Base-by-base conservation (phyloP, 35 echinoderm and acorn worm species). In the Heliocidaris tuberculata region DNA sequence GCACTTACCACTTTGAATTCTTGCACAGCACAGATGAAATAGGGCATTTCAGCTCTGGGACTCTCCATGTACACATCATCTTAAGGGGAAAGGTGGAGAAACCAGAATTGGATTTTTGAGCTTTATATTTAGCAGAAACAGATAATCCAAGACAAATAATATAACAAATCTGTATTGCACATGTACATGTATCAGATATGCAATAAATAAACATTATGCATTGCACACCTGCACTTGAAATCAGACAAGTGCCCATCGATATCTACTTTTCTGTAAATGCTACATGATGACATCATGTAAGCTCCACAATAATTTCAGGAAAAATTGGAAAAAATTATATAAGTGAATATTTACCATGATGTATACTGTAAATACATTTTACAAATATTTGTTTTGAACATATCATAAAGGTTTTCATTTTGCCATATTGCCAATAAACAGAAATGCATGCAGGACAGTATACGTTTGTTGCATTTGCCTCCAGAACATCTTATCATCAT, bases 51-150 rank as follows among this genome's bases (percentile, higher is more conserved):
- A 10, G 98, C 85, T 50, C 98, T 42, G 2, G 97, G 97, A 88
- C 97, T 99, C 32, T 99, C 98, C 61, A 99, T 95, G 71, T 97
- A 99, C 21, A 99, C 98, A 88, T 94, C 97, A 97, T 99, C 98
- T 99, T 93, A 86, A 60, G 60, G 31, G 54, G 30, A 86, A 42
- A 60, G 85, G 50, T 49, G 90, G 27, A 48, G 31, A 92, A 47
- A 31, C 35, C 35, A 86, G 3, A 19, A 95, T 10, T 29, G 27
- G 30, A 31, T 5, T 95, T 21, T 88, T 49, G 7, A 95, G 48
- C 48, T 54, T 29, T 59, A 6, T 95, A 6, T 60, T 47, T 35
- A n/a, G 30, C 24, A 29, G 24, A 90, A 32, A 52, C 49, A 94
- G 12, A 94, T 92, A 65, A 56, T 65, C n/a, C 27, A 95, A 42